Evolutionary conservation across 2,113 vertebrate species (phyloP).

Genomic region (Pelmatolapia mariae): DNA sequence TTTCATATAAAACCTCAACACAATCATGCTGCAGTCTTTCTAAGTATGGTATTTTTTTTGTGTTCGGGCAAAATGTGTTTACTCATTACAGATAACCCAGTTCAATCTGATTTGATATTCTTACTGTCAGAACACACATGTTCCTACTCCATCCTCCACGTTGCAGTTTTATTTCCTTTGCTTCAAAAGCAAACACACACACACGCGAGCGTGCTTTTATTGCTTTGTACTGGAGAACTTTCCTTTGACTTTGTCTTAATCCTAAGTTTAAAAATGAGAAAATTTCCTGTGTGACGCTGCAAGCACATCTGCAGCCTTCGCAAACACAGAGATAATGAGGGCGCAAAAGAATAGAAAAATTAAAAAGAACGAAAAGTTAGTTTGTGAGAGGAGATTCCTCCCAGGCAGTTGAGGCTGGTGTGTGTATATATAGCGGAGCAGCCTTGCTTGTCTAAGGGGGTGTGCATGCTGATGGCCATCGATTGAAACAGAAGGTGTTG

Average conservation of each 20-base stretch:
- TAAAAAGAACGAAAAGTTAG: conserved; percentile 36
- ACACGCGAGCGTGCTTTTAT: not conserved
- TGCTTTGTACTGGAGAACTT: conserved; percentile 2
- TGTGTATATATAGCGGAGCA: conserved; percentile 40
- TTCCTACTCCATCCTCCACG: conserved; percentile 35
- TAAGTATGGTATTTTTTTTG: conserved; percentile 12
- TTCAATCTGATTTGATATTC: conserved; percentile 54
- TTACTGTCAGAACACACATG: conserved; percentile 25
- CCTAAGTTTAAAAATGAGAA: conserved; percentile 46
- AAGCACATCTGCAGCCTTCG: conserved; percentile 30
- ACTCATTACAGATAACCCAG: conserved; percentile 50
- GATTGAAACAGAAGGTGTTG: conserved; percentile 75
- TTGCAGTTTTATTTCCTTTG: conserved; percentile 22
- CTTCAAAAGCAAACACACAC: conserved; percentile 20
- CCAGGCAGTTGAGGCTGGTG: conserved; percentile 25
- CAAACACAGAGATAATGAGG: conserved; percentile 47
- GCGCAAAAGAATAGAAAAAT: conserved; percentile 25
- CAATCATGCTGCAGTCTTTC: not conserved
- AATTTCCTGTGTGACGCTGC: conserved; percentile 42
- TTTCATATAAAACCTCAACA: conserved; percentile 1
- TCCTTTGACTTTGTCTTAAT: conserved; percentile 30
- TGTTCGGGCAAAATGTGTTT: conserved; percentile 19
- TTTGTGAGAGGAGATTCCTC: conserved; percentile 49
- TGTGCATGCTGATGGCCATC: conserved; percentile 61
- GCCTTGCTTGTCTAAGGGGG: conserved; percentile 22